Evolutionary conservation across 2,797 vertebrate species (phyloP).

Genomic region (Danio choprae): DNA sequence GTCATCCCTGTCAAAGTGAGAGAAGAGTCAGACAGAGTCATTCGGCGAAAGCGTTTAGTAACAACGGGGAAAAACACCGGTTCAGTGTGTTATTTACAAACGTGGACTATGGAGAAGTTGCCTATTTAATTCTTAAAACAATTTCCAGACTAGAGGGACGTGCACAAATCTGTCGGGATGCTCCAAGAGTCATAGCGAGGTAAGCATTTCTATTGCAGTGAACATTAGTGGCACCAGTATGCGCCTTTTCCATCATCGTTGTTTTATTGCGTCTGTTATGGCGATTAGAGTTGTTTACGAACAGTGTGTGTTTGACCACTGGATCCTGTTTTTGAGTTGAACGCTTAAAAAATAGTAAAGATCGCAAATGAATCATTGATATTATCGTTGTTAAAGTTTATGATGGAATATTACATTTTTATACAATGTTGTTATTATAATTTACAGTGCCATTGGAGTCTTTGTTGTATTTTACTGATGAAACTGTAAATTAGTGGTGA

Average conservation of each 20-base stretch:
- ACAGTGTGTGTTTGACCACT: not conserved
- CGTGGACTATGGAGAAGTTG: conserved; percentile 26
- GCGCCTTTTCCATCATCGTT: not conserved
- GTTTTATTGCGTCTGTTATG: not conserved
- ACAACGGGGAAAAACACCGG: not conserved
- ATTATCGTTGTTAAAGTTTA: not conserved
- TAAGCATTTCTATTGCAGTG: conserved; percentile 6
- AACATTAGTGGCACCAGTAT: not conserved
- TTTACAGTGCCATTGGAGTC: not conserved
- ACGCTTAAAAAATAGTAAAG: too few species aligned
- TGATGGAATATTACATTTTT: not conserved
- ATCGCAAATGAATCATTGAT: not conserved
- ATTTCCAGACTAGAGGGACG: conserved; percentile 10
- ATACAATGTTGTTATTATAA: not conserved
- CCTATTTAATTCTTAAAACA: not conserved
- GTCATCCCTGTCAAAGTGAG: not conserved
- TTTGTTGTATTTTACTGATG: not conserved
- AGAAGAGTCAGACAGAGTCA: not conserved
- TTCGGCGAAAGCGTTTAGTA: not conserved
- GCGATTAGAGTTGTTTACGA: not conserved
- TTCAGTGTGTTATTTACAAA: not conserved
- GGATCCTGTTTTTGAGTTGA: not conserved
- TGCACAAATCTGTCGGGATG: conserved; percentile 14
- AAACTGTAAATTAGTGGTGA: not conserved
- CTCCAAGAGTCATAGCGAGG: conserved; percentile 3